Conservation (phyloP, 2,888 invertebrate genomes). For the Agrypnus murinus region DNA sequence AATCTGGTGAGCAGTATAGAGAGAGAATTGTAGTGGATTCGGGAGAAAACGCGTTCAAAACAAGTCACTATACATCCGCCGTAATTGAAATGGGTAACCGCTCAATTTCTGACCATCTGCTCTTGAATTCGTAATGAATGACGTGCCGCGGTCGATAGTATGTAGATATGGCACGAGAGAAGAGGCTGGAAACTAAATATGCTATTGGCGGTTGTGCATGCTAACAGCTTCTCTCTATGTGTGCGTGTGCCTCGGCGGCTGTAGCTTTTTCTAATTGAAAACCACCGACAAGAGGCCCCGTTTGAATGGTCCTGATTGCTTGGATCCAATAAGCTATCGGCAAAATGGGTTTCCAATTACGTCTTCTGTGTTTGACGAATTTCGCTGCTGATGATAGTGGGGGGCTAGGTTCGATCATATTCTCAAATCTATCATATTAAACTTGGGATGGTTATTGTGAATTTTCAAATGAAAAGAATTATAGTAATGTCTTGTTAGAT, state of each 20-base stretch:
- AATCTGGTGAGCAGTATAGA: conserved; percentile 42
- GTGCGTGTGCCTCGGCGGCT: background rate
- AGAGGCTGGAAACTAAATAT: too few relatives aligned
- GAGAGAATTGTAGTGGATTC: conserved; percentile 44
- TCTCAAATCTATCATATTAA: too few relatives aligned
- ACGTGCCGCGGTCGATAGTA: conserved; percentile 31
- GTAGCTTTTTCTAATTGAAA: conserved; percentile 41
- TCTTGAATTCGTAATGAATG: conserved; percentile 49
- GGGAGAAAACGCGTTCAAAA: conserved; percentile 39
- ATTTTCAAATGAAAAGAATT: conserved; percentile 22
- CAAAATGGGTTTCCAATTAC: conserved; percentile 44
- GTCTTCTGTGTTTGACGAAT: conserved; percentile 44
- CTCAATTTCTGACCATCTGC: conserved; percentile 51
- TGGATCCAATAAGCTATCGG: conserved; percentile 28
- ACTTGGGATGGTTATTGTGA: background rate
- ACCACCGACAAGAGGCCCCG: background rate
- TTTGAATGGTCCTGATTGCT: conserved; percentile 35
- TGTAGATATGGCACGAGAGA: too few relatives aligned
- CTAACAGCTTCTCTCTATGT: background rate
- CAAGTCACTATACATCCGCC: conserved; percentile 45
- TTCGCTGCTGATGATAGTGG: too few relatives aligned
- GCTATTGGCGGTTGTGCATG: background rate
- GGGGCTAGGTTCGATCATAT: conserved; percentile 1
- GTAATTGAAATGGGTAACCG: conserved; percentile 52
- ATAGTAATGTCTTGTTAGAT: too few relatives aligned